Evolutionary conservation across 2,113 vertebrate species (phyloP).

Genomic region (Pluvialis apricaria): DNA sequence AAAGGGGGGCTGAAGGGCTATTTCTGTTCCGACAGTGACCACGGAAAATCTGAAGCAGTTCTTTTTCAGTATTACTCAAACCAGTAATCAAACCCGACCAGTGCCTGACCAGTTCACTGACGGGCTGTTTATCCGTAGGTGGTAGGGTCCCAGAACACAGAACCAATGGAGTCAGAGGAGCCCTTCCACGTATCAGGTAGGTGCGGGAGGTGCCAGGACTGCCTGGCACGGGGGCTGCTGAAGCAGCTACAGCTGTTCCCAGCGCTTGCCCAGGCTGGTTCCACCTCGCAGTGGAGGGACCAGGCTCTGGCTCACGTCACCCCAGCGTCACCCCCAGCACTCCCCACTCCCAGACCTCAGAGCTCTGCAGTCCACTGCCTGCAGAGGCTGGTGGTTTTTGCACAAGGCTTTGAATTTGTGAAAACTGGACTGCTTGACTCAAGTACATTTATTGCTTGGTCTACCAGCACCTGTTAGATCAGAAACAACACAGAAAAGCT

Average conservation of each 20-base stretch:
- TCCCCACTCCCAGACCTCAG: background rate
- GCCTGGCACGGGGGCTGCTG: background rate
- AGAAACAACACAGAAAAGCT: background rate
- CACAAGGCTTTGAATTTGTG: background rate
- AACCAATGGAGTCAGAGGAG: background rate
- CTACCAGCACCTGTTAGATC: background rate
- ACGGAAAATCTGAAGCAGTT: background rate
- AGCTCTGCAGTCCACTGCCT: background rate
- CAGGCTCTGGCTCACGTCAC: background rate
- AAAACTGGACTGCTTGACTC: background rate
- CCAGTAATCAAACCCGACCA: background rate
- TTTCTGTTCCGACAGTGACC: background rate
- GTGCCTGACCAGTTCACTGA: background rate
- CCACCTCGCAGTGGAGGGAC: background rate
- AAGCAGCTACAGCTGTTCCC: background rate
- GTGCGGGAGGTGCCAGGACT: background rate
- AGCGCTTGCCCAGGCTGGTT: background rate
- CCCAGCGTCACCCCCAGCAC: accelerated
- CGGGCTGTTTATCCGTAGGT: background rate
- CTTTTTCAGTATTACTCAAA: background rate
- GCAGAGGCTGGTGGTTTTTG: accelerated
- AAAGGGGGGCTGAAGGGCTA: background rate
- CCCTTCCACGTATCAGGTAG: accelerated
- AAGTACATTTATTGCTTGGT: background rate
- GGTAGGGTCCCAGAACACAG: background rate